Evolutionary conservation across 2,113 vertebrate species (phyloP).

Genomic region (Alces alces): DNA sequence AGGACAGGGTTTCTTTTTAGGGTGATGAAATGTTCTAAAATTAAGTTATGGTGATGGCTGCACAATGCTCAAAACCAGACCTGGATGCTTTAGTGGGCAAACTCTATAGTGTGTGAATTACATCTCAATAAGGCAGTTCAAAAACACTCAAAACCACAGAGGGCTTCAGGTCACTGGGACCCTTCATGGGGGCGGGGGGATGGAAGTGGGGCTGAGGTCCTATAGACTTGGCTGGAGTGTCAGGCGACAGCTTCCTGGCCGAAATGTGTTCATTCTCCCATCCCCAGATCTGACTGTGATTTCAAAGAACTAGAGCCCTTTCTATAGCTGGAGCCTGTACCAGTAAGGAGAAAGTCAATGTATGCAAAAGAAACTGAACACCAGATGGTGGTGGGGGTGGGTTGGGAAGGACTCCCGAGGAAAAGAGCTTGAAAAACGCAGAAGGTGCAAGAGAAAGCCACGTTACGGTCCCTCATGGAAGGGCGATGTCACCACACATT

Average conservation of each 20-base stretch:
- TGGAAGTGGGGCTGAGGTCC: not conserved
- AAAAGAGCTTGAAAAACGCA: not conserved
- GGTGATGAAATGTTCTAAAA: not conserved
- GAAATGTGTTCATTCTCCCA: not conserved
- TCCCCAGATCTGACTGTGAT: not conserved
- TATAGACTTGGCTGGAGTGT: too few relatives aligned
- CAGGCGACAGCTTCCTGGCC: not conserved
- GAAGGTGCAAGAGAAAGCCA: not conserved
- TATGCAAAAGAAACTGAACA: not conserved
- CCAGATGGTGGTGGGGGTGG: not conserved
- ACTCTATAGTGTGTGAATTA: not conserved
- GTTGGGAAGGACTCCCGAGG: not conserved
- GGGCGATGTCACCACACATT: not conserved
- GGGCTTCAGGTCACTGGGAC: not conserved
- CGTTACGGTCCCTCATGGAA: not conserved
- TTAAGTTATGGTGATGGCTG: not conserved
- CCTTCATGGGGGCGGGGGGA: not conserved
- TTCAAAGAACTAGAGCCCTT: not conserved
- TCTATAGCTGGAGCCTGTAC: not conserved
- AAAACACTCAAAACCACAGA: not conserved
- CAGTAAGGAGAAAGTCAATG: not conserved
- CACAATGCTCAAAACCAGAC: not conserved
- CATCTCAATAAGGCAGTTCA: not conserved
- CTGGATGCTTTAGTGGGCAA: not conserved
- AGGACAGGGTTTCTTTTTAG: not conserved